These are phyloP conservation scores for Leistus spinibarbis DNA, from an alignment of 2,888 invertebrate genomes.

Conservation along the genomic window DNA sequence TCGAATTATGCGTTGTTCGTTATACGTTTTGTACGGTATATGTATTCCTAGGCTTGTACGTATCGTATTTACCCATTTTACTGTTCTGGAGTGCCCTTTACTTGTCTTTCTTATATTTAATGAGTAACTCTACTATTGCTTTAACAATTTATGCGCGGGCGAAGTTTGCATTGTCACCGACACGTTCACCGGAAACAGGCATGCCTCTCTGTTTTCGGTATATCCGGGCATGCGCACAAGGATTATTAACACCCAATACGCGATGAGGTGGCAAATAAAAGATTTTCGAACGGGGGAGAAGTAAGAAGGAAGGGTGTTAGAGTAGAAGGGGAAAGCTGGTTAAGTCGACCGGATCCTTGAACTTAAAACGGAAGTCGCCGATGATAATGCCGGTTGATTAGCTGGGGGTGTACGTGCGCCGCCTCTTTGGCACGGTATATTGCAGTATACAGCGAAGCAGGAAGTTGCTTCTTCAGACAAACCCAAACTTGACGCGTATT, in stretches of 20 bases:
- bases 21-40: too few species aligned
- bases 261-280: background rate
- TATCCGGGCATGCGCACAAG: background rate
- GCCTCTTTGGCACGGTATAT: background rate
- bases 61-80: too few species aligned
- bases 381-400: background rate
- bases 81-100: too few species aligned
- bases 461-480: too few species aligned
- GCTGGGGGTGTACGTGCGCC: background rate
- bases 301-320: background rate
- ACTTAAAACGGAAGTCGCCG: background rate
- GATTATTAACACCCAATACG: background rate
- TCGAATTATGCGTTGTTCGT: too few species aligned
- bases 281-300: too few species aligned
- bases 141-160: background rate
- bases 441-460: background rate
- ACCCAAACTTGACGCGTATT: too few species aligned
- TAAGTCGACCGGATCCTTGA: background rate
- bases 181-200: background rate
- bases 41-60: too few species aligned
- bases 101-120: too few species aligned
- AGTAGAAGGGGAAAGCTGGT: background rate
- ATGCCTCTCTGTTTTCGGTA: background rate
- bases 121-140: too few species aligned
- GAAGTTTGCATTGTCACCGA: background rate